Percentiles rank a stretch among this genome's conserved stretches.
Conservation (phyloP, 2,113 vertebrate species). For the Hystrix cristata region DNA sequence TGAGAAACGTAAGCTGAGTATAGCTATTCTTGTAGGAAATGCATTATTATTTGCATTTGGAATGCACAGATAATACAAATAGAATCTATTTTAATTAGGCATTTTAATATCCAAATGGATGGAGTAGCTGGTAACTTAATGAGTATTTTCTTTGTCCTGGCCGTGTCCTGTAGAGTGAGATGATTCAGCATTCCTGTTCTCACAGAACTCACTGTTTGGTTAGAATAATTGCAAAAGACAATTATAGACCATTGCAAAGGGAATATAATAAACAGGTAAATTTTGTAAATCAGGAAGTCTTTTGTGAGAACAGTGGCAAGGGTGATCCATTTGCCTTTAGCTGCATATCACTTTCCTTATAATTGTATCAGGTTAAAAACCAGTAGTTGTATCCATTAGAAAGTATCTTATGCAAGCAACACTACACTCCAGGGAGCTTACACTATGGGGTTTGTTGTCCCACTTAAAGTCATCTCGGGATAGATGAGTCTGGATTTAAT, state of each 20-base stretch:
- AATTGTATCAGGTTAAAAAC: background rate
- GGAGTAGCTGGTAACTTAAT: background rate
- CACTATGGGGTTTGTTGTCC: background rate
- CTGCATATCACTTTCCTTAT: background rate
- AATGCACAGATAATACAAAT: background rate
- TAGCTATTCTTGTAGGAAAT: background rate
- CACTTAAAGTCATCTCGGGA: background rate
- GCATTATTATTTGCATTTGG: slow-evolving; percentile 12
- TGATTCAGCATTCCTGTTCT: background rate
- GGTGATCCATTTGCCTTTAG: background rate
- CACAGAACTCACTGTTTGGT: background rate
- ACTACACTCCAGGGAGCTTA: background rate
- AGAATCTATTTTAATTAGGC: background rate
- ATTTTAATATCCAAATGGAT: background rate
- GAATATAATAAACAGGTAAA: background rate
- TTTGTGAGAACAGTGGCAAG: background rate
- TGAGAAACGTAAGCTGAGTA: background rate
- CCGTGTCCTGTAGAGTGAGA: background rate
- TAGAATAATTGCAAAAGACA: background rate
- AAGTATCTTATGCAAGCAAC: background rate
- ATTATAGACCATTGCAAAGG: background rate
- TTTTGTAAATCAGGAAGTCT: background rate
- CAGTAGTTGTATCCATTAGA: background rate
- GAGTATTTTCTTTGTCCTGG: background rate
- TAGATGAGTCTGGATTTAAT: background rate